phyloP scores from a whole-genome alignment of 2,888 invertebrate genomes.

The Tetropium fuscum region DNA sequence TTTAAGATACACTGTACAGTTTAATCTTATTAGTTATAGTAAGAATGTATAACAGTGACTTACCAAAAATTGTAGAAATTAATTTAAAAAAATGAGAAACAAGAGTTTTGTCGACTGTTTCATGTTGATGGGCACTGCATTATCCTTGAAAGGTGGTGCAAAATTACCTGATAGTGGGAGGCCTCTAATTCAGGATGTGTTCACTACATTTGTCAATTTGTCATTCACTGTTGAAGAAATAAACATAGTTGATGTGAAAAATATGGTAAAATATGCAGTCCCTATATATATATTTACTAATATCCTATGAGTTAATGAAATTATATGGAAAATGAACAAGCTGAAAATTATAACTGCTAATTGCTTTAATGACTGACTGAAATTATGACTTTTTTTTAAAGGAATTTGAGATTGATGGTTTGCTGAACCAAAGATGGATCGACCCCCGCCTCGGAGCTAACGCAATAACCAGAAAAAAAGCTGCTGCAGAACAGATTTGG shows the following conservation, averaged over 20 bases:
- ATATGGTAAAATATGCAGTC: constrained; percentile 45
- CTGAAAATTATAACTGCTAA: too few species aligned
- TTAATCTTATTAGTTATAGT: too few species aligned
- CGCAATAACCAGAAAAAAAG: constrained; percentile 48
- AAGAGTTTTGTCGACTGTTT: constrained; percentile 51
- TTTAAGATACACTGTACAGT: too few species aligned
- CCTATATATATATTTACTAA: neutral
- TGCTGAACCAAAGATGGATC: constrained; percentile 53
- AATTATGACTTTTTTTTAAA: too few species aligned
- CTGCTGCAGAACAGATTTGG: constrained; percentile 56
- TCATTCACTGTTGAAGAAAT: constrained; percentile 49
- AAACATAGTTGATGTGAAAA: constrained; percentile 35
- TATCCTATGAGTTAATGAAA: too few species aligned
- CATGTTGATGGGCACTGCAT: constrained; percentile 50
- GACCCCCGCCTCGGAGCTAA: constrained; percentile 53
- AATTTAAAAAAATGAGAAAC: constrained; percentile 36
- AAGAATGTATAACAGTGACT: too few species aligned
- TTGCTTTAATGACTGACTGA: too few species aligned
- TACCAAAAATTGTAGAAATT: neutral
- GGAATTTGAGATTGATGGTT: constrained; percentile 46
- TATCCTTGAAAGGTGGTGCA: constrained; percentile 44
- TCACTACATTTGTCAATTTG: constrained; percentile 47
- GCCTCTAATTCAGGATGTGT: constrained; percentile 41
- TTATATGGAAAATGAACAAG: too few species aligned
- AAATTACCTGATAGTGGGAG: constrained; percentile 44